Evolutionary conservation across 2,888 invertebrate species (phyloP), one percentile per base, ranked within the genome.

Genomic region (Synergus umbraculus): DNA sequence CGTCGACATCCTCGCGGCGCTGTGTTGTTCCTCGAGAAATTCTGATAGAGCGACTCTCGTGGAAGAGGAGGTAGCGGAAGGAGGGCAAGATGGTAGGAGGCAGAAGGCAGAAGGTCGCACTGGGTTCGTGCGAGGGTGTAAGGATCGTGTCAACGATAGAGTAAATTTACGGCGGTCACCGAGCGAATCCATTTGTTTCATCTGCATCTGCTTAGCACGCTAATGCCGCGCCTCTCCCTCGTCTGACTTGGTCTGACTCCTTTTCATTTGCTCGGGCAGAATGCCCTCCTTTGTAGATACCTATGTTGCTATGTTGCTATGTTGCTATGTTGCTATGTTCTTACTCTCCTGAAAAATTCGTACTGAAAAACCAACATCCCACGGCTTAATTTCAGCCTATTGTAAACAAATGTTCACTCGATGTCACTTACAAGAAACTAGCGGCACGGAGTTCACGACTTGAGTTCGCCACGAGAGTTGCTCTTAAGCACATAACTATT

Each of bases 201-300:
- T 90, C 90, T 90, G 90, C 90, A 90, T 90, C 89, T 89, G 88
- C 89, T 90, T 90, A 90, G 90, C 90, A 90, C 90, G 90, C 90
- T 90, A 90, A 90, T 90, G 89, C 86, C 85, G 84, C 86, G 84
- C 86, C 84, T 82, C 85, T 54, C 49, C 81, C 18, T 29, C 63
- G 66, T 78, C 82, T 76, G 79, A 78, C 81, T 82, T 81, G 79
- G 77, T 78, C 82, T 77, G 77, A 78, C 81, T 82, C 78, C 60
- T 44, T 80, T 80, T 76, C 79, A 79, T 78, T 80, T 80, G 77
- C 82, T 76, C 79, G 76, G 46, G 46, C 76, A 76, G 37, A 76
- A 73, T 67, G 22, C 67, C n/a, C 66, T 46, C 13, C 46, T 46
- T 58, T 9, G 9, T 8, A 58, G 18, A 22, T 73, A 54, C n/a